A percentile compares a stretch with the other conserved stretches of the same genome.
Conservation (phyloP, 2,888 invertebrate genomes). For the Sylvicola cinctus region DNA sequence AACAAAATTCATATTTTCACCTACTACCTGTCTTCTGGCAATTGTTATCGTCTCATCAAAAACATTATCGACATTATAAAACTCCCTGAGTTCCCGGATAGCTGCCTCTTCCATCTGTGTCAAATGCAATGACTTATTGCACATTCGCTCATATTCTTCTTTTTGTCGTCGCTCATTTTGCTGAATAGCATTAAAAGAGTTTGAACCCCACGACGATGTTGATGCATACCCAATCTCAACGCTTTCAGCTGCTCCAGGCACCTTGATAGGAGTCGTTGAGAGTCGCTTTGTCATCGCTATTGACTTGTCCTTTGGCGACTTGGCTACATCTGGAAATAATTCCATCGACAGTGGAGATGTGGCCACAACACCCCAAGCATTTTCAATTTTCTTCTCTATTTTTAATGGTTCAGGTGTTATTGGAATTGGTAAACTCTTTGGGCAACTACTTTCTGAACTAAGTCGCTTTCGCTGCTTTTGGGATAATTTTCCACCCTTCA, state of each 20-base stretch:
- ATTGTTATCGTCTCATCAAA: conserved; percentile 49
- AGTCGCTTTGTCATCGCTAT: neutral
- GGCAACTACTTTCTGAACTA: conserved; percentile 20
- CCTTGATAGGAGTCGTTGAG: conserved; percentile 10
- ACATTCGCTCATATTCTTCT: conserved; percentile 46
- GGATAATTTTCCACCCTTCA: conserved; percentile 25
- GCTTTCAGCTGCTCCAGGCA: conserved; percentile 22
- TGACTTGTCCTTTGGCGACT: conserved; percentile 9
- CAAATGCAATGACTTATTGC: conserved; percentile 46
- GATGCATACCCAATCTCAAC: conserved; percentile 2
- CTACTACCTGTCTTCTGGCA: conserved; percentile 5
- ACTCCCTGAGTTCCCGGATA: conserved; percentile 52
- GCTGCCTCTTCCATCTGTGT: conserved; percentile 82
- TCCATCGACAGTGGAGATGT: neutral
- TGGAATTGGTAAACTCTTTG: conserved; percentile 8
- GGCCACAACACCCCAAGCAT: no score
- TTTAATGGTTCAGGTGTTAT: conserved; percentile 17
- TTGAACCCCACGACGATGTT: conserved; percentile 15
- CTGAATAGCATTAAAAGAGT: conserved; percentile 35
- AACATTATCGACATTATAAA: conserved; percentile 49
- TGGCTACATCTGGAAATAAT: neutral
- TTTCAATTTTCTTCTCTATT: conserved; percentile 6
- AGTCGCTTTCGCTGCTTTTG: conserved; percentile 35
- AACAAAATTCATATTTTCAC: neutral
- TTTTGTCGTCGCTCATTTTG: conserved; percentile 52